Evolutionary conservation across 2,797 vertebrate genomes (phyloP).

Genomic region (Oreochromis mossambicus): DNA sequence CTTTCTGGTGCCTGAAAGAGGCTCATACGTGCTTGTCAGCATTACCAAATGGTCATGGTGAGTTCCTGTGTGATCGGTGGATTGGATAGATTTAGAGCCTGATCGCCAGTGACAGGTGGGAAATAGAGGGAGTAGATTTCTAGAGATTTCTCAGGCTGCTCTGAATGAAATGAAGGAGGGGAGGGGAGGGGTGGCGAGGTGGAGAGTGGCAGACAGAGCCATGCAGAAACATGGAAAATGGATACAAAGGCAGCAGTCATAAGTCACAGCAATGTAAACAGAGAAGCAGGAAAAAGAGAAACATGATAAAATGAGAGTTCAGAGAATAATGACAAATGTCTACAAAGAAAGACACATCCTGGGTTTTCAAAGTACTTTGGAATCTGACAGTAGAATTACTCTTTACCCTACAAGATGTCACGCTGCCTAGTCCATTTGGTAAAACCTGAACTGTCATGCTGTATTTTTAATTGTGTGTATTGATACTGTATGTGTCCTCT

Average conservation of each 20-base stretch:
- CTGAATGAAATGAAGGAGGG: neutral
- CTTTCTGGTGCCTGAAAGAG: neutral
- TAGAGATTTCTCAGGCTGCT: conserved; percentile 30
- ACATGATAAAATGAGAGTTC: neutral
- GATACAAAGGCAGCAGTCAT: neutral
- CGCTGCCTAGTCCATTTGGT: neutral
- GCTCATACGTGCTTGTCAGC: neutral
- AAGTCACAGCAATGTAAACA: neutral
- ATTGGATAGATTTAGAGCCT: conserved; percentile 38
- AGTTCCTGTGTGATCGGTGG: neutral
- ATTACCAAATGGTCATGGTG: conserved; percentile 5
- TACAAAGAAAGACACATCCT: neutral
- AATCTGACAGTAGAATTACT: neutral
- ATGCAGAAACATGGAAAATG: conserved; percentile 25
- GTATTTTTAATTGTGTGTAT: neutral
- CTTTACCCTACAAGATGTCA: neutral
- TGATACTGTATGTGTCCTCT: neutral
- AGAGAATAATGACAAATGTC: neutral
- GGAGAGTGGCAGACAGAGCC: conserved; percentile 23
- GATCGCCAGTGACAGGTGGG: conserved; percentile 47
- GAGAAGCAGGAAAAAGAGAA: neutral
- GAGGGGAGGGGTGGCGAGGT: neutral
- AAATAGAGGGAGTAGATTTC: conserved; percentile 47
- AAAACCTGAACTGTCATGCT: neutral
- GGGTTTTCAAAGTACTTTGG: neutral